Evolutionary conservation across 2,888 invertebrate genomes (phyloP).

Genomic region (Slavum lentiscoides): DNA sequence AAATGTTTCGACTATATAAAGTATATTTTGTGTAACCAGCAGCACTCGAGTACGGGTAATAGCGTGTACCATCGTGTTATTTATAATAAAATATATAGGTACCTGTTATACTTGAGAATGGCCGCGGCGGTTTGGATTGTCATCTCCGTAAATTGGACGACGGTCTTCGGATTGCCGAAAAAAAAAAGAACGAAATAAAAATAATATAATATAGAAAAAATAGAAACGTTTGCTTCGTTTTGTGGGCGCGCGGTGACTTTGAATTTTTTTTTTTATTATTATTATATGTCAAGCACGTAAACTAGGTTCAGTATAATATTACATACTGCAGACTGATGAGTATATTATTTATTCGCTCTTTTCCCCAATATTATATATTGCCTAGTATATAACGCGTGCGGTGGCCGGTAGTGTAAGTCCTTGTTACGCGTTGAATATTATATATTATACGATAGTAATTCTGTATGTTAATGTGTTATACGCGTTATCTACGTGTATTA

Average conservation of each 20-base stretch:
- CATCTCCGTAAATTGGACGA: conserved; percentile 39
- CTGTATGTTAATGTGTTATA: not conserved
- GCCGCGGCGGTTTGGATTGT: conserved; percentile 18
- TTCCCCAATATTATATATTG: conserved; percentile 4
- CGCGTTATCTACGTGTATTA: not conserved
- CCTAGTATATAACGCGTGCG: not conserved
- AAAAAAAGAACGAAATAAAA: not conserved
- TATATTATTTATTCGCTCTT: not conserved
- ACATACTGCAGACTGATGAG: not conserved
- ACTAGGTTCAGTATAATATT: not conserved
- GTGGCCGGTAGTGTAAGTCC: not conserved
- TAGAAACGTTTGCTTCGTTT: not conserved
- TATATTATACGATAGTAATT: not conserved
- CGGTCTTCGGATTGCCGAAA: not conserved
- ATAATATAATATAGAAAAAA: not conserved
- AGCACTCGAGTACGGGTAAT: not conserved
- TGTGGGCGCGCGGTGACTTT: conserved; percentile 14
- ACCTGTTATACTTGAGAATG: not conserved
- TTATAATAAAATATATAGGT: conserved; percentile 3
- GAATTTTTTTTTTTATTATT: not conserved
- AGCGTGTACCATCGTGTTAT: not conserved
- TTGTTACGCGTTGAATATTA: not conserved
- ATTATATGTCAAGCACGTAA: conserved; percentile 14
- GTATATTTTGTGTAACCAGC: too few relatives aligned
- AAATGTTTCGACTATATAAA: too few relatives aligned